Conservation (phyloP, 2,113 vertebrate genomes). For the Pholis gunnellus region DNA sequence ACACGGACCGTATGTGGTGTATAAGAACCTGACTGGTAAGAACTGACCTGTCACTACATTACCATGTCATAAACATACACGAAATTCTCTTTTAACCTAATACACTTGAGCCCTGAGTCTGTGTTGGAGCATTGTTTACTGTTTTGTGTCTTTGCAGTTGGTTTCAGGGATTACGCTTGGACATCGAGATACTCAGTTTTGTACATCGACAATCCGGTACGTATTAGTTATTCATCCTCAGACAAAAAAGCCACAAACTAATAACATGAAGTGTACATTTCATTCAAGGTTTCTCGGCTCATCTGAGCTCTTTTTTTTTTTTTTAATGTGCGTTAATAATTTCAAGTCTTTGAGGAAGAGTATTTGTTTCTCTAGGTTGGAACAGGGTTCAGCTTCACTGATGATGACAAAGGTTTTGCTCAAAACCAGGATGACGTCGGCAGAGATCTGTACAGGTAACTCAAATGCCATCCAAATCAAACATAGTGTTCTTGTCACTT, state of each 20-base stretch:
- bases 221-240: slow-evolving; percentile 33
- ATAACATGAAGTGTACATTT: background rate
- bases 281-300: background rate
- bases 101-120: background rate
- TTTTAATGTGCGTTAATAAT: background rate
- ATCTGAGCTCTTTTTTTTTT: background rate
- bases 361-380: slow-evolving; percentile 77
- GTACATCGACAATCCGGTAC: slow-evolving; percentile 87
- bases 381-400: slow-evolving; percentile 89
- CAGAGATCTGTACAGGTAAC: slow-evolving; percentile 85
- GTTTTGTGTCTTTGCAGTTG: slow-evolving; percentile 71
- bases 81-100: background rate
- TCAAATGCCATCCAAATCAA: background rate
- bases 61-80: background rate
- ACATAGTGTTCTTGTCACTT: background rate
- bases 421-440: slow-evolving; percentile 85
- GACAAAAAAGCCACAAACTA: background rate
- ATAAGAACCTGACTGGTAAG: slow-evolving; percentile 87
- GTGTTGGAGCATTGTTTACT: background rate
- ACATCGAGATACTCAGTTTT: slow-evolving; percentile 86
- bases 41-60: background rate
- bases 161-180: slow-evolving; percentile 83
- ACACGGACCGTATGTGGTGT: slow-evolving; percentile 89
- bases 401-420: slow-evolving; percentile 78
- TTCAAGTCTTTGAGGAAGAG: background rate